Percentiles rank a stretch among this genome's conserved stretches.
These are phyloP conservation scores for Sphaeridia pumilis DNA, from an alignment of 2,888 invertebrate species.

Conservation along the genomic window DNA sequence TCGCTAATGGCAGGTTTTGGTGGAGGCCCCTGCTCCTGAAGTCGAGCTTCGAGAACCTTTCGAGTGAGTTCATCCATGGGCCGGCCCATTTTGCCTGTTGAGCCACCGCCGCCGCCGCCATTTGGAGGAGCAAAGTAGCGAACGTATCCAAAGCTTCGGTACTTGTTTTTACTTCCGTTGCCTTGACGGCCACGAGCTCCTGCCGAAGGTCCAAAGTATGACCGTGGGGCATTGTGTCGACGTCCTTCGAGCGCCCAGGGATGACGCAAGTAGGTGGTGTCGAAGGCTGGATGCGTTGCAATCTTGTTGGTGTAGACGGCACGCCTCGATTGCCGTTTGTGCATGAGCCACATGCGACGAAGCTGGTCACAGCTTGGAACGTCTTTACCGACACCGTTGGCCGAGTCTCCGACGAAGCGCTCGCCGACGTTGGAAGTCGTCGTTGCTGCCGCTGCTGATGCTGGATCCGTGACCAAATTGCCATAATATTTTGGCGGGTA, in stretches of 20 bases:
- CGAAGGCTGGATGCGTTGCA: slow-evolving; percentile 16
- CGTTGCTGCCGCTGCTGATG: too few relatives aligned
- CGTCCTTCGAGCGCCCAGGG: slow-evolving; percentile 43
- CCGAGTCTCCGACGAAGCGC: neutral
- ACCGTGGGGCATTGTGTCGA: too few relatives aligned
- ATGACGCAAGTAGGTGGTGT: slow-evolving; percentile 36
- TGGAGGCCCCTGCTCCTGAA: neutral
- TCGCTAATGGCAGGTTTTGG: neutral
- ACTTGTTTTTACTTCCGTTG: slow-evolving; percentile 47
- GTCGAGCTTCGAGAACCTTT: neutral
- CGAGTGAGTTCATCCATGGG: neutral
- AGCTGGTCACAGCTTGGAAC: slow-evolving; percentile 80
- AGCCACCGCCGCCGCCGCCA: too few relatives aligned
- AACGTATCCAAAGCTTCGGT: neutral
- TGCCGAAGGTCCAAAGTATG: too few relatives aligned
- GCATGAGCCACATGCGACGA: slow-evolving; percentile 84
- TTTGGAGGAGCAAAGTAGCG: neutral
- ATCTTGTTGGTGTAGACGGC: slow-evolving; percentile 79
- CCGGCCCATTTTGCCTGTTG: too few relatives aligned
- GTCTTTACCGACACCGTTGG: slow-evolving; percentile 39
- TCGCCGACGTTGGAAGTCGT: too few relatives aligned
- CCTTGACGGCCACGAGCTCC: slow-evolving; percentile 53
- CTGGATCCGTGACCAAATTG: neutral
- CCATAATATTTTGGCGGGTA: too few relatives aligned
- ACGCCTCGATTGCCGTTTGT: slow-evolving; percentile 72